These are phyloP conservation scores for Lordiphosa collinella DNA, from an alignment of 1,140 invertebrate genomes.

Conservation along the genomic window DNA sequence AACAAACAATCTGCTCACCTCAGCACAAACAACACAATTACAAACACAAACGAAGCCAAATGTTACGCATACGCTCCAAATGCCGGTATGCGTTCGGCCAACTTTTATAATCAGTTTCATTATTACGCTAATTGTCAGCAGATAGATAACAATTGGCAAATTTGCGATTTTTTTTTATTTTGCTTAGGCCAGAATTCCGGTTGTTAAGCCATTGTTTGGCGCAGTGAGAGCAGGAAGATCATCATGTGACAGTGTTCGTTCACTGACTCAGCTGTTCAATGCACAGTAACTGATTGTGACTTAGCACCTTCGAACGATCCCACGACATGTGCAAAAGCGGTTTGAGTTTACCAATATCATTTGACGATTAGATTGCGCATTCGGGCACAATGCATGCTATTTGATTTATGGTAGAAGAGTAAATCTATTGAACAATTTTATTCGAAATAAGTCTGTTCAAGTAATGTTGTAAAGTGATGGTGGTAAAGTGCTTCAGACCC, in stretches of 20 bases:
- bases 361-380: constrained; percentile 25
- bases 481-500: too few relatives aligned
- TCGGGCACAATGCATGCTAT: neutral
- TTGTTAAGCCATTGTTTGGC: constrained; percentile 17
- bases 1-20: constrained; percentile 41
- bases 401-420: too few relatives aligned
- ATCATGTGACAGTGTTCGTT: constrained; percentile 54
- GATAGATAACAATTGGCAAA: constrained; percentile 47
- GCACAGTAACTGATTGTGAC: constrained; percentile 24
- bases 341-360: constrained; percentile 10
- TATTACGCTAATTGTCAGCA: constrained; percentile 61
- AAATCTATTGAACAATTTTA: too few relatives aligned
- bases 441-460: too few relatives aligned
- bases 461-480: too few relatives aligned
- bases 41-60: constrained; percentile 10
- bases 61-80: constrained; percentile 46
- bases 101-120: constrained; percentile 67
- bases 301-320: constrained; percentile 21
- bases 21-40: constrained; percentile 10
- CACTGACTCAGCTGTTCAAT: constrained; percentile 29
- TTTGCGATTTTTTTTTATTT: constrained; percentile 30
- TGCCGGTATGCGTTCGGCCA: constrained; percentile 22
- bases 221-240: neutral
- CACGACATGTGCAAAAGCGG: constrained; percentile 3
- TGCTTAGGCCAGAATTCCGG: constrained; percentile 18